phyloP scores from a whole-genome alignment of 2,888 invertebrate genomes.

The Pachliopta kotzebuea region DNA sequence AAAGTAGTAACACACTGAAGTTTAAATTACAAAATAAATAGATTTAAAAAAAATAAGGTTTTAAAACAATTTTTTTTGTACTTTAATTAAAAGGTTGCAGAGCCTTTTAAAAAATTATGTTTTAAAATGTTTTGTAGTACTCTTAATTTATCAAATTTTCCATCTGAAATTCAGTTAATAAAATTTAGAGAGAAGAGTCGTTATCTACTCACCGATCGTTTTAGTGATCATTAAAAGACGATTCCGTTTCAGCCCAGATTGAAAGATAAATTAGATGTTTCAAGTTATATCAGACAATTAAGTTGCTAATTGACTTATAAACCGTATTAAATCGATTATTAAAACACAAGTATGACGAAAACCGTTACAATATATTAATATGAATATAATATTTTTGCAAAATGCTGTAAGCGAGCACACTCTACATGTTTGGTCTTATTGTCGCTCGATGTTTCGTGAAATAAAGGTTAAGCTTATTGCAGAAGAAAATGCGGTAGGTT shows the following conservation, averaged over 20 bases:
- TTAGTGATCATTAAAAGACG: constrained; percentile 40
- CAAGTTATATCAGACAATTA: constrained; percentile 1
- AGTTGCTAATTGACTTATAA: constrained; percentile 3
- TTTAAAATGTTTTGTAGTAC: not conserved
- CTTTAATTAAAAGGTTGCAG: not conserved
- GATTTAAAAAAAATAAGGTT: too few relatives aligned
- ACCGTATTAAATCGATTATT: not conserved
- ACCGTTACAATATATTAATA: too few relatives aligned
- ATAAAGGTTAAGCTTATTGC: too few relatives aligned
- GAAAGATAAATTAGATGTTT: not conserved
- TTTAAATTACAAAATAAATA: too few relatives aligned
- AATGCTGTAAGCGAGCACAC: too few relatives aligned
- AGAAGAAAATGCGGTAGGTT: too few relatives aligned
- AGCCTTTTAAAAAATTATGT: not conserved
- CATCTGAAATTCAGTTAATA: not conserved
- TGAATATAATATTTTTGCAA: too few relatives aligned
- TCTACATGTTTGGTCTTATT: too few relatives aligned
- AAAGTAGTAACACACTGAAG: not conserved
- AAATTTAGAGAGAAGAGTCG: constrained; percentile 4
- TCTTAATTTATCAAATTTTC: not conserved
- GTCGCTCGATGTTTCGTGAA: too few relatives aligned
- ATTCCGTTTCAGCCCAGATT: constrained; percentile 40
- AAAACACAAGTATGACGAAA: too few relatives aligned
- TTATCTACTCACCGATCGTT: constrained; percentile 26
- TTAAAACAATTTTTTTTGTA: not conserved